Evolutionary conservation across 2,113 vertebrate species (phyloP), one percentile per base, ranked within the genome.

Genomic region (Podarcis raffonei): DNA sequence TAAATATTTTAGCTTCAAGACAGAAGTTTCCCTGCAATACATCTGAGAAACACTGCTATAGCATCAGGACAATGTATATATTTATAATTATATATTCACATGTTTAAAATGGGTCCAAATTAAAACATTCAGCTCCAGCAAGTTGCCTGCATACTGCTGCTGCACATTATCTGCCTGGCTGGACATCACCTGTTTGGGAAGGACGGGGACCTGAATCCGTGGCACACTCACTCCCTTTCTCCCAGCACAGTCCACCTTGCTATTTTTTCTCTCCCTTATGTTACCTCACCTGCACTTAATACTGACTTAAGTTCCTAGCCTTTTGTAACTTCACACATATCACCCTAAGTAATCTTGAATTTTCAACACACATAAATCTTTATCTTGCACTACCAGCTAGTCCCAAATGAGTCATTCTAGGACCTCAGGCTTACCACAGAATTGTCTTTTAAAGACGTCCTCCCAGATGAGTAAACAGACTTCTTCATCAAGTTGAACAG

Each of bases 361-460:
- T 30, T 57, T 39, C 25, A 39, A 65, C 62, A 39, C 23, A 9
- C 32, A 65, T 65, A 74, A 87, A 81, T 81, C 68, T 65, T 62
- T n/a, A 39, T 18, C 79, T 87, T 75, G 32, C 53, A 71, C 11
- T 74, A 88, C 72, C 71, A 76, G 37, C 81, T 48, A 23, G 32
- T 88, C 57, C 59, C 13, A 83, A 77, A 88, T 75, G 71, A 65
- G n/a, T 76, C 39, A 83, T 66, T 62, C 71, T 37, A 83, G 39
- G 57, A 53, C 30, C 71, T 76, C 37, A 42, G 71, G 87, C 80
- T 1, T 62, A 39, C 15, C 57, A 48, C 5, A 32, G 65, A 87
- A 81, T 87, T 81, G 32, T 30, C 32, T 81, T 74, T 74, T 82
- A 42, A 77, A 83, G 53, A 35, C 25, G 16, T 42, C 57, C 22